A percentile compares a stretch with the other conserved stretches of the same genome.
Conservation (phyloP, 1,140 invertebrate genomes). For the Drosophila parvula region DNA sequence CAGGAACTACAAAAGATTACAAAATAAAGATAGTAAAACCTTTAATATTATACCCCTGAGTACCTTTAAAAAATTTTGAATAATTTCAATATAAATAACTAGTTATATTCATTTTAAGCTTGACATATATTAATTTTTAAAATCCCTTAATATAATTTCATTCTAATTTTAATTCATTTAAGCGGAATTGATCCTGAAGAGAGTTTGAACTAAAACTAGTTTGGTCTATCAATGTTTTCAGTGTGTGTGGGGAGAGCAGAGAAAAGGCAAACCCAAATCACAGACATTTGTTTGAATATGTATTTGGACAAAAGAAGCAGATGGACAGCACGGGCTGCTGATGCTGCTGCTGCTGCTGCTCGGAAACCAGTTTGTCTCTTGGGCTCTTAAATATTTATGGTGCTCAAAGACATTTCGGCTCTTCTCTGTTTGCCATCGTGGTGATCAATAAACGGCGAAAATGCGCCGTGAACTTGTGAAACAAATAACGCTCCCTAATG, state of each 20-base stretch:
- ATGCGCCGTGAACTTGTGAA: slow-evolving; percentile 46
- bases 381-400: slow-evolving; percentile 61
- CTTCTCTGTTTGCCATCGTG: slow-evolving; percentile 36
- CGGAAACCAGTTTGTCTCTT: slow-evolving; percentile 66
- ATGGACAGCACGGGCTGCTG: not conserved
- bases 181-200: not conserved
- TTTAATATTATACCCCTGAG: too few relatives aligned
- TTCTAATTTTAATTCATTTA: too few relatives aligned
- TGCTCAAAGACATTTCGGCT: slow-evolving; percentile 24
- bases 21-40: too few relatives aligned
- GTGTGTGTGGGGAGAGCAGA: slow-evolving; percentile 26
- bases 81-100: too few relatives aligned
- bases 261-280: slow-evolving; percentile 30
- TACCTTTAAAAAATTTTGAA: too few relatives aligned
- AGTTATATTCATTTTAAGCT: too few relatives aligned
- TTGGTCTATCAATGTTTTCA: not conserved
- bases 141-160: too few relatives aligned
- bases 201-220: not conserved
- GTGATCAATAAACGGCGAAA: slow-evolving; percentile 46
- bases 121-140: too few relatives aligned
- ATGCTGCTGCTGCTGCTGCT: slow-evolving; percentile 1
- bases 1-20: too few relatives aligned
- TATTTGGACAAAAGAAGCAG: slow-evolving; percentile 39
- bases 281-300: slow-evolving; percentile 32
- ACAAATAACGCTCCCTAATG: slow-evolving; percentile 36